phyloP scores from a whole-genome alignment of 2,797 vertebrate genomes.

The Numenius phaeopus region DNA sequence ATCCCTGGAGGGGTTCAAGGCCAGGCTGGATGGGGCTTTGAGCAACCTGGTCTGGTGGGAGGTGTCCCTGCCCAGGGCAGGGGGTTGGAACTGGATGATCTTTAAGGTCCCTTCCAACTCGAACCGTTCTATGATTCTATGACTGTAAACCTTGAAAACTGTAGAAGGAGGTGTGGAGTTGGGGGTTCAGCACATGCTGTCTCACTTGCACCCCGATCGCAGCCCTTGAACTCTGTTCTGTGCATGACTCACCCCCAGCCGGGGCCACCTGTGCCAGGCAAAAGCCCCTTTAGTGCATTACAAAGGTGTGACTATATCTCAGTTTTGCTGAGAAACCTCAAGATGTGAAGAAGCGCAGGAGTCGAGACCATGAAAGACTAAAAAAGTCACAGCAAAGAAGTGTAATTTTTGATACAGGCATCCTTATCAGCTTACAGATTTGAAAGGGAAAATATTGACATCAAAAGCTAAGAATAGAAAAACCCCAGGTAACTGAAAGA shows the following conservation, averaged over 20 bases:
- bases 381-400: not conserved
- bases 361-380: accelerated
- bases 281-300: not conserved
- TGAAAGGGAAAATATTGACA: not conserved
- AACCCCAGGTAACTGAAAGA: not conserved
- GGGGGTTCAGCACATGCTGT: not conserved
- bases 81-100: too few relatives aligned
- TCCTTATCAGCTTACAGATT: not conserved
- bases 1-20: too few relatives aligned
- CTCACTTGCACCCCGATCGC: not conserved
- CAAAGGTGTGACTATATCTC: not conserved
- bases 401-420: not conserved
- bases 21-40: too few relatives aligned
- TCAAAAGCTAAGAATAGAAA: not conserved
- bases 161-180: not conserved
- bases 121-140: too few relatives aligned
- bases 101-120: too few relatives aligned
- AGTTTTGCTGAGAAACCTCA: not conserved
- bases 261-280: not conserved
- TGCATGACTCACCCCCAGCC: not conserved
- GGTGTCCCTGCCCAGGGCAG: too few relatives aligned
- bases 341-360: not conserved
- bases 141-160: not conserved
- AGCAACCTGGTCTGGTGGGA: too few relatives aligned
- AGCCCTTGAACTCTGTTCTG: accelerated